These are phyloP conservation scores for Montipora efflorescens DNA, from an alignment of 64 coral and sea anemone genomes.

Conservation along the genomic window DNA sequence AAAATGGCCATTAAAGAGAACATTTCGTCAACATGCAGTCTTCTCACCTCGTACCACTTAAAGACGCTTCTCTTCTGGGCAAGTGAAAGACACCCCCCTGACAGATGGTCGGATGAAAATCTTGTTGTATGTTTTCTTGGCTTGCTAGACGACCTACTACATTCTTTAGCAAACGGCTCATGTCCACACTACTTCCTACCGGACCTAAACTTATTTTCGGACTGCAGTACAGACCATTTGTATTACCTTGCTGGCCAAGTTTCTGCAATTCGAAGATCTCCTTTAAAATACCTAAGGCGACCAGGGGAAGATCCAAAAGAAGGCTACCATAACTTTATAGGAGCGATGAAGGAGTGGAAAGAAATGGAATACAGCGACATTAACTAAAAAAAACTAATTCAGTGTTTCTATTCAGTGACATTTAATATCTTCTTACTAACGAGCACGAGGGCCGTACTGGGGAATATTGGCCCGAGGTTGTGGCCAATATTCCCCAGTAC, in stretches of 20 bases:
- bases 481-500: too few relatives aligned
- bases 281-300: background rate
- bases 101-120: conserved; percentile 45
- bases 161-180: conserved; percentile 10
- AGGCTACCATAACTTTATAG: background rate
- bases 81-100: conserved; percentile 29
- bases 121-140: conserved; percentile 29
- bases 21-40: background rate
- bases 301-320: conserved; percentile 6
- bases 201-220: conserved; percentile 23
- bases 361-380: background rate
- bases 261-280: conserved; percentile 22
- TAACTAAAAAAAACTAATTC: too few relatives aligned
- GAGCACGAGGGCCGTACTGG: too few relatives aligned
- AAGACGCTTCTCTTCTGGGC: conserved; percentile 74
- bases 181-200: conserved; percentile 62
- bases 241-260: background rate
- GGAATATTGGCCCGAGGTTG: too few relatives aligned
- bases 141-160: conserved; percentile 64
- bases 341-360: conserved; percentile 30
- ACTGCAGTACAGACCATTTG: background rate
- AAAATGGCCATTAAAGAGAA: conserved; percentile 52
- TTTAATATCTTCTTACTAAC: too few relatives aligned
- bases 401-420: too few relatives aligned
- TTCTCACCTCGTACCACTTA: conserved; percentile 57